These are phyloP conservation scores for Tetragnatha montana DNA, from an alignment of 2,888 invertebrate species.

Conservation along the genomic window DNA sequence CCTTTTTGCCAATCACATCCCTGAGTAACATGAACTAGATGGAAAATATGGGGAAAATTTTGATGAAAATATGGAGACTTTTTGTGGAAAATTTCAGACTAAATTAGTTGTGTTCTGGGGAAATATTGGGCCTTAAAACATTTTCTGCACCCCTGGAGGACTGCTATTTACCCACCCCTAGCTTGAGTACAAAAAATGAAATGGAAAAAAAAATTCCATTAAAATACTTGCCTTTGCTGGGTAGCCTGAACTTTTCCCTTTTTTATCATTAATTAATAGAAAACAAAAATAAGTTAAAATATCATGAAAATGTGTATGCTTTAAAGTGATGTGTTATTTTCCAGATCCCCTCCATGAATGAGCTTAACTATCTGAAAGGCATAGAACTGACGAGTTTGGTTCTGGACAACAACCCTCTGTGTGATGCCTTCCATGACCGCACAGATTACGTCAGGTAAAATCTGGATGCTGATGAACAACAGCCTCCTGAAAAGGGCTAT, in stretches of 20 bases:
- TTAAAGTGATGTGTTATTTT: neutral
- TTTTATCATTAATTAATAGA: neutral
- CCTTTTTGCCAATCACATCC: too few species aligned
- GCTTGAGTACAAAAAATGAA: neutral
- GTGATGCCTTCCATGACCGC: constrained; percentile 86
- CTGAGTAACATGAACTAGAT: too few species aligned
- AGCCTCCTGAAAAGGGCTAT: too few species aligned
- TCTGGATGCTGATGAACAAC: too few species aligned
- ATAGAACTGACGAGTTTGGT: constrained; percentile 85
- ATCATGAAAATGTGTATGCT: neutral
- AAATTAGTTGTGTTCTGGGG: too few species aligned
- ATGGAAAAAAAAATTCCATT: neutral
- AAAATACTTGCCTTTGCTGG: neutral
- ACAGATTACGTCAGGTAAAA: constrained; percentile 86
- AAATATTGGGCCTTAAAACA: too few species aligned
- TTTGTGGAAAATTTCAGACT: too few species aligned
- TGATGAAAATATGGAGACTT: too few species aligned
- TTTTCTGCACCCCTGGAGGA: too few species aligned
- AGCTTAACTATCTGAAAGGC: constrained; percentile 82
- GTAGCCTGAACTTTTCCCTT: neutral
- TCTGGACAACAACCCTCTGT: constrained; percentile 87
- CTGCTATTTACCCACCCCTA: neutral
- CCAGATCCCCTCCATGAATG: constrained; percentile 60
- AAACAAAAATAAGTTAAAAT: neutral
- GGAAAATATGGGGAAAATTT: too few species aligned